These are phyloP conservation scores for Leptopilina boulardi DNA, from an alignment of 1,140 invertebrate species.

Conservation along the genomic window DNA sequence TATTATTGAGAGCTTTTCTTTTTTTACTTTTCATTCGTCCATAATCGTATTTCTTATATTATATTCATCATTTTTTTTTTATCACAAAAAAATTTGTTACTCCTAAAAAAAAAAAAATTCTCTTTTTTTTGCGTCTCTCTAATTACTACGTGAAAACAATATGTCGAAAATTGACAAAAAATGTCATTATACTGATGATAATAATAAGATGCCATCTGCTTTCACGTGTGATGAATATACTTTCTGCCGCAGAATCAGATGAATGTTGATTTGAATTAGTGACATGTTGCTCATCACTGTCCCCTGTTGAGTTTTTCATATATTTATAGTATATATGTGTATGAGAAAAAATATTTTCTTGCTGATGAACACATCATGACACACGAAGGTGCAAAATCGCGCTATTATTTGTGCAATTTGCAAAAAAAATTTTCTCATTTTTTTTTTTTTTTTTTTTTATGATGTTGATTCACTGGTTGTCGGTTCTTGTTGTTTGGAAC, in stretches of 20 bases:
- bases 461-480: conserved; percentile 35
- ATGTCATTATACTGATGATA: conserved; percentile 49
- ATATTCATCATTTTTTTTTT: no score
- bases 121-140: conserved; percentile 14
- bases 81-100: background rate
- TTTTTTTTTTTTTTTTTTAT: conserved; percentile 20
- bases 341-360: conserved; percentile 40
- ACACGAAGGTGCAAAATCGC: conserved; percentile 52
- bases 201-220: conserved; percentile 54
- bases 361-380: conserved; percentile 50
- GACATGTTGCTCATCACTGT: conserved; percentile 67
- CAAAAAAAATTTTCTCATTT: conserved; percentile 31
- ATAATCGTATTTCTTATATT: no score
- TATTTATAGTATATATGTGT: background rate
- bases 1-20: no score
- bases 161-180: conserved; percentile 56
- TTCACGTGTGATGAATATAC: conserved; percentile 19
- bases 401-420: conserved; percentile 31
- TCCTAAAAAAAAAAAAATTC: background rate
- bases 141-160: conserved; percentile 56
- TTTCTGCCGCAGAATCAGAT: conserved; percentile 49
- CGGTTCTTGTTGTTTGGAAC: conserved; percentile 64
- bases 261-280: conserved; percentile 65
- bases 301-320: conserved; percentile 63
- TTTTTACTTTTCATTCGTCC: no score